Percentiles rank a stretch among this genome's conserved stretches.
Conservation (phyloP, 2,113 vertebrate genomes). For the Hypanus sabinus region DNA sequence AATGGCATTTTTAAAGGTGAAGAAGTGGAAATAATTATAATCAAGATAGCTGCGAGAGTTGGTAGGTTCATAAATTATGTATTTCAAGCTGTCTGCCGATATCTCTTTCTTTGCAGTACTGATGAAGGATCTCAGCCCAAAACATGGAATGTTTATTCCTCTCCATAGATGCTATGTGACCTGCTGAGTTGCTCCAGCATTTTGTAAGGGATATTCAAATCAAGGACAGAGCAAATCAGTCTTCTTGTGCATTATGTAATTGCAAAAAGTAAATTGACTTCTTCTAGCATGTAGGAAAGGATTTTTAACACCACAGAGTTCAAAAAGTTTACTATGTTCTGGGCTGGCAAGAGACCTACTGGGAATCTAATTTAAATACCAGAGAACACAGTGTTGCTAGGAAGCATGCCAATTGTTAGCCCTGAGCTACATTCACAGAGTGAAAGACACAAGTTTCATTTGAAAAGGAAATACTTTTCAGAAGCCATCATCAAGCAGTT, state of each 20-base stretch:
- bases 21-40: too few relatives aligned
- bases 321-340: background rate
- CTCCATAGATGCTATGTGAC: too few relatives aligned
- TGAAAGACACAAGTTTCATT: background rate
- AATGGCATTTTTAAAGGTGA: too few relatives aligned
- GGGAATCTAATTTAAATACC: constrained; percentile 17
- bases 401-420: background rate
- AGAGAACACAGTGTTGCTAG: background rate
- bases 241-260: background rate
- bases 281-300: background rate
- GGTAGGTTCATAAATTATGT: too few relatives aligned
- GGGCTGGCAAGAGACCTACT: background rate
- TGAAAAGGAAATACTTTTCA: background rate
- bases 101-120: too few relatives aligned
- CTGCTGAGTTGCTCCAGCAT: too few relatives aligned
- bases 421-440: background rate
- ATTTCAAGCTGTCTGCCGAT: too few relatives aligned
- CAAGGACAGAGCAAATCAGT: background rate
- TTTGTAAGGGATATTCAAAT: background rate
- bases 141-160: too few relatives aligned
- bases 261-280: background rate
- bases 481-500: background rate
- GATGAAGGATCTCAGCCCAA: too few relatives aligned
- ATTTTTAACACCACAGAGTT: background rate
- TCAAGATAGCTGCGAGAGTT: too few relatives aligned